These are phyloP conservation scores for Colinus virginianus DNA, from an alignment of 2,113 vertebrate genomes.

Conservation along the genomic window DNA sequence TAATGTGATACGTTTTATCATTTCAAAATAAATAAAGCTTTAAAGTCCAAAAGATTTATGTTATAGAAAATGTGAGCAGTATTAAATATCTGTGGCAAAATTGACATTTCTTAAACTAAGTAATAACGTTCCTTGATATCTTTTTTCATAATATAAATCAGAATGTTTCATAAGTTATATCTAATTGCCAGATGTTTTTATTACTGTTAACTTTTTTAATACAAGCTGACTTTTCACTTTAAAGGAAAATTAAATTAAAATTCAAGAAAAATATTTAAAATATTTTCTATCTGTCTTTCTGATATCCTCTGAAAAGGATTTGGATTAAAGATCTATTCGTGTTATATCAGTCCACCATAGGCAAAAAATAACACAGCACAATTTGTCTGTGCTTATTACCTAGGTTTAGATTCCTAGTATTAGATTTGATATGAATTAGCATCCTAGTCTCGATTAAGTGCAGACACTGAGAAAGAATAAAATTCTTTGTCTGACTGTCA, in stretches of 20 bases:
- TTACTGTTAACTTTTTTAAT: not conserved
- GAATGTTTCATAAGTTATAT: not conserved
- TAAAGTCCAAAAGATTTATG: not conserved
- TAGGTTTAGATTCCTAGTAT: slow-evolving; percentile 19
- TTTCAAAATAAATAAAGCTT: not conserved
- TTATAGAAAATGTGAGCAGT: not conserved
- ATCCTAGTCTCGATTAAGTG: not conserved
- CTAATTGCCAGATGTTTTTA: not conserved
- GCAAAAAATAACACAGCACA: not conserved
- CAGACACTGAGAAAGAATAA: not conserved
- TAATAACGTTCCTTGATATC: not conserved
- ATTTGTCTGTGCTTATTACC: not conserved
- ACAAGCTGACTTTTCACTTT: not conserved
- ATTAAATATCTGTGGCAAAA: not conserved
- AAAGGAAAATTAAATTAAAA: not conserved
- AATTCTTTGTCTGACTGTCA: not conserved
- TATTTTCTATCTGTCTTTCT: not conserved
- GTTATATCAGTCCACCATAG: not conserved
- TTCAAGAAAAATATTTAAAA: not conserved
- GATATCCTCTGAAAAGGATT: not conserved
- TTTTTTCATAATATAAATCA: not conserved
- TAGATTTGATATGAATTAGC: not conserved
- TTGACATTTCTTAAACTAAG: not conserved
- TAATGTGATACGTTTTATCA: not conserved
- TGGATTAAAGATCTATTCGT: not conserved